Evolutionary conservation across 2,797 vertebrate species (phyloP).

Genomic region (Discoglossus pictus): DNA sequence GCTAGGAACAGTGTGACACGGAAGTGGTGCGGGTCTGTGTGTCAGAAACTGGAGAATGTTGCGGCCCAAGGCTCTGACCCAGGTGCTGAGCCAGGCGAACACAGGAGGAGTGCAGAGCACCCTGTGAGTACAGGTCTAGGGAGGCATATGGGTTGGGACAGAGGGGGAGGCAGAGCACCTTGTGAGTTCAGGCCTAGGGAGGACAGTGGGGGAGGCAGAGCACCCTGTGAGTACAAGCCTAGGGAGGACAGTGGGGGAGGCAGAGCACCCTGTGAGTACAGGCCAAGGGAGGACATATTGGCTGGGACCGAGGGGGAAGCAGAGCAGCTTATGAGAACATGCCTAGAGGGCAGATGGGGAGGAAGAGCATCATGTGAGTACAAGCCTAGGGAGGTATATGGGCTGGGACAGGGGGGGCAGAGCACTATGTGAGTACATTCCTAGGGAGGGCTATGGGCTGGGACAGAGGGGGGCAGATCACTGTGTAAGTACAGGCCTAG

Average conservation of each 20-base stretch:
- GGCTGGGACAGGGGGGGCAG: too few species aligned
- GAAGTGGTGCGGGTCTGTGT: constrained; percentile 5
- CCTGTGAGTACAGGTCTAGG: constrained; percentile 78
- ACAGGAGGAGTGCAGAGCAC: constrained; percentile 96
- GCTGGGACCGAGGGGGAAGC: too few species aligned
- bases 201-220: too few species aligned
- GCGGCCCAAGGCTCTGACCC: constrained; percentile 91
- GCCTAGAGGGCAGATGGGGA: neutral
- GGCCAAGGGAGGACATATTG: too few species aligned
- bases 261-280: too few species aligned
- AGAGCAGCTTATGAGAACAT: too few species aligned
- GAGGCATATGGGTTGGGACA: neutral
- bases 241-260: too few species aligned
- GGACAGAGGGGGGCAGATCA: too few species aligned
- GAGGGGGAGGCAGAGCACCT: neutral
- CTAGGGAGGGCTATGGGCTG: too few species aligned
- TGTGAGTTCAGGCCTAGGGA: neutral
- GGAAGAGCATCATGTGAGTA: neutral
- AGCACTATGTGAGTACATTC: too few species aligned
- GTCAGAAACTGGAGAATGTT: constrained; percentile 71
- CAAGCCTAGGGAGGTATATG: neutral
- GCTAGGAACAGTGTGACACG: neutral
- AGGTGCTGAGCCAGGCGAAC: constrained; percentile 96
- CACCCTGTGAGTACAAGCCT: neutral
- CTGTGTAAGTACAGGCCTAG: too few species aligned